A percentile compares a stretch with the other conserved stretches of the same genome.
These are phyloP conservation scores for Orientallactaga bullata DNA, from an alignment of 2,113 vertebrate species.

Conservation along the genomic window DNA sequence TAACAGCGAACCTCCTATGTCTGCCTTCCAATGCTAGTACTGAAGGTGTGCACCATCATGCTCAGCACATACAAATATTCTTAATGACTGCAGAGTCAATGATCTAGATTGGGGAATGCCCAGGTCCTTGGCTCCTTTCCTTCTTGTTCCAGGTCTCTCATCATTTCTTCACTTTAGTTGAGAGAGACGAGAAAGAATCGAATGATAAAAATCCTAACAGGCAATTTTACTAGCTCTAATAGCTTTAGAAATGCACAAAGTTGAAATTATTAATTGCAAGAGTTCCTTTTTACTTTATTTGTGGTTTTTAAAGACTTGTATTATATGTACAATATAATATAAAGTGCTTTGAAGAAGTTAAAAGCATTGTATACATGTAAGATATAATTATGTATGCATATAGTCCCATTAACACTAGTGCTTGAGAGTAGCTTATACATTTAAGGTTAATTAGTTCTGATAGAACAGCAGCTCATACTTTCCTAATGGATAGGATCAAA, in stretches of 20 bases:
- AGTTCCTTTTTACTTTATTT: constrained; percentile 64
- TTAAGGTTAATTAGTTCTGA: constrained; percentile 76
- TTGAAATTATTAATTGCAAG: constrained; percentile 58
- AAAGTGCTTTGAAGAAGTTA: constrained; percentile 76
- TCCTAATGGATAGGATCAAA: constrained; percentile 56
- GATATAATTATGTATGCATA: constrained; percentile 77
- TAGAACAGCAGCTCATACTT: constrained; percentile 69
- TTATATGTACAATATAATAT: constrained; percentile 49
- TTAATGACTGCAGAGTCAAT: constrained; percentile 19
- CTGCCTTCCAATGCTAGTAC: too few species aligned
- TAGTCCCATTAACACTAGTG: constrained; percentile 73
- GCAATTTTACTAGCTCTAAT: constrained; percentile 31
- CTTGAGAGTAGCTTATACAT: constrained; percentile 76
- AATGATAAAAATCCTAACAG: background rate
- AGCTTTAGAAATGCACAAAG: constrained; percentile 30
- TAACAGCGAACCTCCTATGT: too few species aligned
- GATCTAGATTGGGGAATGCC: background rate
- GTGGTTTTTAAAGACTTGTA: constrained; percentile 45
- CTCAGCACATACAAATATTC: background rate
- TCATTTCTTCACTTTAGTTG: background rate
- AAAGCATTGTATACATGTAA: constrained; percentile 76
- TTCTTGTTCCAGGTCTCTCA: background rate
- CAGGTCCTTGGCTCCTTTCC: constrained; percentile 11
- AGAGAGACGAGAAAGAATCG: background rate
- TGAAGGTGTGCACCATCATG: too few species aligned